phyloP scores from a whole-genome alignment of 1,140 invertebrate species.

The Trichonephila inaurata region DNA sequence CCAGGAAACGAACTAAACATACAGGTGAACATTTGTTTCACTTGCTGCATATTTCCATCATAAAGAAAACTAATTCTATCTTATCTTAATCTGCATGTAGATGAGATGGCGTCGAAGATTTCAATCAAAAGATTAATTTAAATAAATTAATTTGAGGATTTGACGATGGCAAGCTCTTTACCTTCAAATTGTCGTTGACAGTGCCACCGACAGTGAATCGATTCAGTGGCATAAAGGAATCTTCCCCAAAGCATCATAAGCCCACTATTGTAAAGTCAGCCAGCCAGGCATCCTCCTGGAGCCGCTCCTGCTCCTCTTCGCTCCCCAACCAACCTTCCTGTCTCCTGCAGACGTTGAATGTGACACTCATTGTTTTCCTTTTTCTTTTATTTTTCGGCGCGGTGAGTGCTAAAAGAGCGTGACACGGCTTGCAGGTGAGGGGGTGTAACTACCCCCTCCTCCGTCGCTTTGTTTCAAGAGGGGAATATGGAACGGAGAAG shows the following conservation, averaged over 20 bases:
- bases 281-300: not conserved
- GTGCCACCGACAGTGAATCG: no score
- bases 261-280: not conserved
- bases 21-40: no score
- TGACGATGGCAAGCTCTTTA: no score
- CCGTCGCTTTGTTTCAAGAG: not conserved
- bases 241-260: not conserved
- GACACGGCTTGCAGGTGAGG: not conserved
- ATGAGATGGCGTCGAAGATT: no score
- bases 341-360: constrained; percentile 9
- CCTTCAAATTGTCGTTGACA: no score
- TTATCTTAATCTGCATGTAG: no score
- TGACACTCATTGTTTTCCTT: constrained; percentile 22
- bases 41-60: no score
- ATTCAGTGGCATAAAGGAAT: not conserved
- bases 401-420: constrained; percentile 16
- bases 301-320: not conserved
- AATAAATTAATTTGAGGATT: no score
- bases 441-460: not conserved
- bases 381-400: constrained; percentile 29
- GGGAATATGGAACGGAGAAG: not conserved
- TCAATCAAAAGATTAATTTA: no score
- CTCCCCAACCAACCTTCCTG: not conserved
- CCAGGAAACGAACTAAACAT: no score
- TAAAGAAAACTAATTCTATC: no score